Conservation (phyloP, 1,140 invertebrate species). For the Harlomillsia oculata region DNA sequence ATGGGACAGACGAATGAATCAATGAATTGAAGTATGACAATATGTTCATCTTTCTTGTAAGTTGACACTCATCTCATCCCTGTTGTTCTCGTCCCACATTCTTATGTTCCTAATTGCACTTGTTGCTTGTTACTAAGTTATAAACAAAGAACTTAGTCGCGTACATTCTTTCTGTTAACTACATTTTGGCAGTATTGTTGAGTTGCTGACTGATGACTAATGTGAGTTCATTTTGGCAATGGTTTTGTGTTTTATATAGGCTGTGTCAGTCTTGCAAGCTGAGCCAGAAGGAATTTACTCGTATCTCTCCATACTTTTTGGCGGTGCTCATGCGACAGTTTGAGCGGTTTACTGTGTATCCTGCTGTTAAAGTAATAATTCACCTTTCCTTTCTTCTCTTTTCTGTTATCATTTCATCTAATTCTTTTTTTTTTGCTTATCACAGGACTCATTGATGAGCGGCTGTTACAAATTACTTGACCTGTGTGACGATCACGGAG, state of each 20-base stretch:
- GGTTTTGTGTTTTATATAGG: slow-evolving; percentile 8
- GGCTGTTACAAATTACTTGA: slow-evolving; percentile 40
- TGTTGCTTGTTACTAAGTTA: background rate
- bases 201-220: no score
- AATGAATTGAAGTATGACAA: background rate
- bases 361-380: slow-evolving; percentile 41
- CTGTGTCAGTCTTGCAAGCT: slow-evolving; percentile 30
- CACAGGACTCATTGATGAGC: slow-evolving; percentile 41
- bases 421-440: slow-evolving; percentile 11
- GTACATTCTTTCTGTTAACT: no score
- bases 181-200: no score
- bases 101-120: background rate
- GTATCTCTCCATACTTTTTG: slow-evolving; percentile 41
- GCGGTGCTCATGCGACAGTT: slow-evolving; percentile 42
- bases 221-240: no score
- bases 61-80: no score
- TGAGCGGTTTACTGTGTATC: slow-evolving; percentile 39
- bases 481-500: slow-evolving; percentile 42
- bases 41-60: background rate
- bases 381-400: background rate
- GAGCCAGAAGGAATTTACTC: slow-evolving; percentile 39
- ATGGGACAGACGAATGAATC: background rate
- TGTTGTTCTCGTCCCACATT: no score
- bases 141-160: no score
- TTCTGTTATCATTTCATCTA: background rate